Base-by-base conservation (phyloP, 2,888 invertebrate species). In the Oscheius sp. region DNA sequence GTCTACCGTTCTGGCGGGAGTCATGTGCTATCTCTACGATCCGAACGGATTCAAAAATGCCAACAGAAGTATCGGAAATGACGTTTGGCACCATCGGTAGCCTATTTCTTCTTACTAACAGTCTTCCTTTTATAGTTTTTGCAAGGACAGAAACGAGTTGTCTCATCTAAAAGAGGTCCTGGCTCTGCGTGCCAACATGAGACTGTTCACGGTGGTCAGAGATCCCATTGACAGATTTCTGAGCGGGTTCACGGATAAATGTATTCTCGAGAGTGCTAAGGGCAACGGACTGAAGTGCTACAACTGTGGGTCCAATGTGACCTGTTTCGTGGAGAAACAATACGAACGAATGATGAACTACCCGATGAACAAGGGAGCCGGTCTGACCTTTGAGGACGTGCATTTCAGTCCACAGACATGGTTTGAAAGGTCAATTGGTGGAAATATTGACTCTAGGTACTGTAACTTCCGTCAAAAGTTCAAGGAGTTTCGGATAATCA, bases 201-300 rank as follows among this genome's bases (percentile, higher is more conserved):
- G 9, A n/a, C 35, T 58, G 9, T 74, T 81, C 13, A 77, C 79
- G 71, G 76, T 81, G 53, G 81, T 84, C 50, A 74, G 85, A 42
- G 73, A 85, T 65, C 85, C 85, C 7, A 51, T 85, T 9, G 83
- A 85, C 47, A 72, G 84, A 33, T 79, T 85, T 66, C 50, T 85
- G 1, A 82, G 81, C 3, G 82, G 80, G 9, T 85, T 80, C 51
- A 78, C 82, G n/a, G 81, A 85, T 68, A 80, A 83, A 68, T 85
- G 85, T 60, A 55, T 66, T 29, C 13, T 51, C n/a, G 66, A 58
- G 47, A 42, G 63, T 37, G 42, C 11, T 1, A 57, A 57, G 21
- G 9, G 21, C 35, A 70, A 33, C 29, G 21, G 63, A 2, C 29
- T n/a, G 1, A 35, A 32, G 32, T 85, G 85, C 57, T 83, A 83